Evolutionary conservation across 2,113 vertebrate genomes (phyloP), one percentile per base, ranked within the genome.

Genomic region (Hemibates koningsi): DNA sequence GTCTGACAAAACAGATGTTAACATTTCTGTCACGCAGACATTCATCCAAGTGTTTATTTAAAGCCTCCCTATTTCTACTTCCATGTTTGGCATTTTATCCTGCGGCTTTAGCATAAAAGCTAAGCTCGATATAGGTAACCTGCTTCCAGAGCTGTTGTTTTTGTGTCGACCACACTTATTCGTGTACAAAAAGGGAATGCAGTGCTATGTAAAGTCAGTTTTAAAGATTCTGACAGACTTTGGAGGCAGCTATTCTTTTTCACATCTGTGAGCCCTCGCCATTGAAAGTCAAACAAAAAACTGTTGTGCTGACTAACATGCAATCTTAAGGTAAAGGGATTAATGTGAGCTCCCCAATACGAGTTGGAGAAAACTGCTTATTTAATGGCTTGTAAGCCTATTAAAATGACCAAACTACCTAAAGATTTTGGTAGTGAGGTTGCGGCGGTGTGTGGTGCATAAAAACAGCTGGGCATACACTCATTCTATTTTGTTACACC

Each of bases 1-100:
- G 17, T 78, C 89, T 17, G 66, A 90, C 86, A 91, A 94, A 94
- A 90, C 87, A 88, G 86, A 87, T 61, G 85, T 91, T 91, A 88
- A 90, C 82, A 93, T 88, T 87, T 92, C 88, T 89, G 90, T 92
- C 88, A 93, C 43, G 91, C 80, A 94, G 91, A 86, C 90, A 71
- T 91, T 92, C 86, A 93, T 21, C 36, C 24, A 66, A 43, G 52
- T 88, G 87, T 94, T 93, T 91, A 81, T 79, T 83, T 32, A 90
- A 71, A 89, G 86, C 84, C 83, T 90, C 84, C 73, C 27, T 7
- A 83, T 92, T 89, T 88, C 89, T 82, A 50, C 82, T 41, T 83
- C 38, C 29, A 57, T 85, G 89, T 89, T 91, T 79, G 86, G 57
- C 48, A 36, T 89, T 90, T 61, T 52, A 66, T 85, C 86, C 71